Evolutionary conservation across 2,113 vertebrate genomes (phyloP), one percentile per base, ranked within the genome.

Genomic region (Clinocottus analis): DNA sequence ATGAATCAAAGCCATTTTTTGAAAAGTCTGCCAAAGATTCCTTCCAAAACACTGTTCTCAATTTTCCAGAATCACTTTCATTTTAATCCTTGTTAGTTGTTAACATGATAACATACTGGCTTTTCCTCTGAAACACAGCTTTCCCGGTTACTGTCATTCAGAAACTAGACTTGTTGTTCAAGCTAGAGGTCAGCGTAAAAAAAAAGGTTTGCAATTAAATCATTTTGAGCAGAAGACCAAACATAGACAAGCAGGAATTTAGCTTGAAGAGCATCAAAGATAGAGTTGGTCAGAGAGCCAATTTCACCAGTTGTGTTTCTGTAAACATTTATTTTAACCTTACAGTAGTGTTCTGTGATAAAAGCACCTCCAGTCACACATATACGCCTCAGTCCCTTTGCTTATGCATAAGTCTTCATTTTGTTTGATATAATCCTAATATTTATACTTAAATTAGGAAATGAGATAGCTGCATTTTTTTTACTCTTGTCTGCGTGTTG

Each of bases 341-440:
- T 67, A 19, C 13, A 70, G 61, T 27, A 53, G 27, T 75, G 29
- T 29, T 49, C 33, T 67, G 2, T 1, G 25, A 55, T 77, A 21
- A 67, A 74, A 84, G 55, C 12, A 66, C 68, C 27, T 27, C 23
- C n/a, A 70, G 5, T 47, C 16, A 64, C 51, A 67, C 33, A 45
- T 33, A 27, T 7, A 41, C 13, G 43, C 31, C 7, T 70, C 8
- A 47, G 72, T 79, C 64, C 39, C 51, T 66, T 80, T 79, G 64
- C 60, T 83, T 71, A 81, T 49, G 35, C 21, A 71, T 25, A 31
- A 31, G 35, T 64, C 16, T 56, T 65, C 27, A 79, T 61, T 61
- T 58, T 69, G 45, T 76, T 85, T 71, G 3, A 53, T 35, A 68
- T 29, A 69, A 82, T 65, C 43, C 62, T 87, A 64, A 84, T 79